Percentiles rank a stretch among this genome's conserved stretches.
phyloP scores from a whole-genome alignment of 2,888 invertebrate genomes.

The Cephus nigrinus region DNA sequence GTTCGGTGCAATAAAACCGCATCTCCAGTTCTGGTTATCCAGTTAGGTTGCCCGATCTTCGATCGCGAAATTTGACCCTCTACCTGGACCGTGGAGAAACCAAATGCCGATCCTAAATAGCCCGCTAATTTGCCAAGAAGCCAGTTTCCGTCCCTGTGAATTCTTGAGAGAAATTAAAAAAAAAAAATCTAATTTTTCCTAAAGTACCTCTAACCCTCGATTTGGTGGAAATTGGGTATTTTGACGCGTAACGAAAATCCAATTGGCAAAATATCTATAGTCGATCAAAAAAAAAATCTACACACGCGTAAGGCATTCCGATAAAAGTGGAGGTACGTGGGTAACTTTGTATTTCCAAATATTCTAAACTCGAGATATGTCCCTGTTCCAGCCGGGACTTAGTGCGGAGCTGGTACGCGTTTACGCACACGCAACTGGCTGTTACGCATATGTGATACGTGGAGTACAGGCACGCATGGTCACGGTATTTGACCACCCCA shows the following conservation, averaged over 20 bases:
- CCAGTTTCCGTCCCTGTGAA: not conserved
- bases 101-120: not conserved
- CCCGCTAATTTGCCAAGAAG: not conserved
- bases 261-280: not conserved
- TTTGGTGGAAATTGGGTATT: not conserved
- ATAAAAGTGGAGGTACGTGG: not conserved
- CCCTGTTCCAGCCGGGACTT: not conserved
- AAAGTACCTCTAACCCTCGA: not conserved
- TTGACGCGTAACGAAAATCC: not conserved
- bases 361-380: not conserved
- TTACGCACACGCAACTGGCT: conserved; percentile 11
- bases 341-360: not conserved
- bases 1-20: conserved; percentile 56
- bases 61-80: not conserved
- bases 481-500: conserved; percentile 66
- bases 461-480: conserved; percentile 46
- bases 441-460: conserved; percentile 7
- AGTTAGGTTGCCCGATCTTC: not conserved
- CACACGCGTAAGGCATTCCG: not conserved
- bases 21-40: conserved; percentile 31
- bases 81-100: not conserved
- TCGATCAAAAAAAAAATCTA: too few relatives aligned
- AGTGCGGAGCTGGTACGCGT: not conserved
- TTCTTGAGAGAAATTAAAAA: not conserved
- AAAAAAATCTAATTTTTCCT: not conserved